Base-by-base conservation (phyloP, 2,797 vertebrate genomes). In the Eremophila alpestris region DNA sequence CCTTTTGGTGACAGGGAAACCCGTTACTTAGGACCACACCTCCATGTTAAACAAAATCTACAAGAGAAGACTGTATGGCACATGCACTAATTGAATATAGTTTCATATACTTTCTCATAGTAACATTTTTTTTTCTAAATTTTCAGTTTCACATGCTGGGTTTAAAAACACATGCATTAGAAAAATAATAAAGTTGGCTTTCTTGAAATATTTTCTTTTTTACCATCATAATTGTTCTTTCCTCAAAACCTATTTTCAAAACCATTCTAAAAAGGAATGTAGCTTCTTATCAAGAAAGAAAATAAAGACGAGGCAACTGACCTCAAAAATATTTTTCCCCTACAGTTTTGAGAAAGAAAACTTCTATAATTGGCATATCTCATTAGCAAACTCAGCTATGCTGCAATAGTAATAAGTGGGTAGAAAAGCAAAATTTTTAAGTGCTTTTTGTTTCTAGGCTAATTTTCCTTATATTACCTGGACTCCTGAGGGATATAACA, bases 401-500 rank as follows among this genome's bases (percentile, higher is more conserved):
- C 54, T 74, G 58, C 9, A 14, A 58, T 7, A 68, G 29, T 74
- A 76, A 34, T 68, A 95, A 94, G 73, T 59, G 86, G 60, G 83
- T 96, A 97, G 74, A 8, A 36, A 87, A 92, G 87, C 54, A 80
- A 70, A 71, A 95, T 82, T 96, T 96, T 96, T 95, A 97, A 90
- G 81, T 76, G 18, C 68, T 95, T 83, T 93, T 93, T 52, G 64
- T 88, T 97, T 94, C 73, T 94, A 92, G 16, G 73, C 23, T 94
- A 74, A 96, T 96, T 95, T 94, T 83, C 68, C 69, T 40, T 75
- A 68, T 78, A 93, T 87, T 93, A 58, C 86, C 58, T 83, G 86
- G 81, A 34, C 30, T 19, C 86, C 52, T 70, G 71, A 92, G 77
- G 83, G 38, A 93, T 87, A 91, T 30, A 95, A 26, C 87, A 96